Percentiles rank a stretch among this genome's conserved stretches.
phyloP scores from a whole-genome alignment of 2,888 invertebrate genomes.

The Pandemis heparana region DNA sequence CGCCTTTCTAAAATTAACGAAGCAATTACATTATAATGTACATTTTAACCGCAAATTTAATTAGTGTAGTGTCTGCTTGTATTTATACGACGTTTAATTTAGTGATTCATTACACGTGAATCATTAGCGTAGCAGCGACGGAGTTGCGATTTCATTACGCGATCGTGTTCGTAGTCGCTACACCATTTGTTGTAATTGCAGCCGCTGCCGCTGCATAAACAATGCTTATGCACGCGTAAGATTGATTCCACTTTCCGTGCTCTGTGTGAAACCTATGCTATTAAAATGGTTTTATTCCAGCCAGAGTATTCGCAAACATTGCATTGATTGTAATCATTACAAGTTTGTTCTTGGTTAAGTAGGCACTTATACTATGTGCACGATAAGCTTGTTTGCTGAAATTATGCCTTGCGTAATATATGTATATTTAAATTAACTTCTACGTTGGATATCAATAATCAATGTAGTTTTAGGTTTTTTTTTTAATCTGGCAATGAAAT shows the following conservation, averaged over 20 bases:
- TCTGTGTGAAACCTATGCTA: background rate
- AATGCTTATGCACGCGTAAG: conserved; percentile 36
- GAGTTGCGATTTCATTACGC: conserved; percentile 47
- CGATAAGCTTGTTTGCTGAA: background rate
- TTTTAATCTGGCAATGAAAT: background rate
- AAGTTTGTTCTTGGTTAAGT: background rate
- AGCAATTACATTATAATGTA: conserved; percentile 46
- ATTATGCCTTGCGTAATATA: background rate
- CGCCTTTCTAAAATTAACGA: conserved; percentile 50
- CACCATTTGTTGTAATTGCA: conserved; percentile 42
- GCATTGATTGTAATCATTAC: background rate
- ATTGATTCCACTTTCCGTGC: conserved; percentile 8
- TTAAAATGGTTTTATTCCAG: background rate
- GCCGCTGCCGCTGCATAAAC: conserved; percentile 39
- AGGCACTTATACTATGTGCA: background rate
- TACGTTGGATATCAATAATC: background rate
- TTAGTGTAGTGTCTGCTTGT: conserved; percentile 47
- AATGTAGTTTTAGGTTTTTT: background rate
- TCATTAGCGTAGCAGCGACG: conserved; percentile 46
- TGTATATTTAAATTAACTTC: background rate
- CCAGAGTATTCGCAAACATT: background rate
- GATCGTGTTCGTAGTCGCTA: conserved; percentile 45
- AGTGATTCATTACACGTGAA: conserved; percentile 52
- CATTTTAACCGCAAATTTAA: conserved; percentile 49
- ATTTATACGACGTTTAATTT: conserved; percentile 51